Percentiles rank a stretch among this genome's conserved stretches.
Conservation (phyloP, 2,797 vertebrate species). For the Coluber constrictor region DNA sequence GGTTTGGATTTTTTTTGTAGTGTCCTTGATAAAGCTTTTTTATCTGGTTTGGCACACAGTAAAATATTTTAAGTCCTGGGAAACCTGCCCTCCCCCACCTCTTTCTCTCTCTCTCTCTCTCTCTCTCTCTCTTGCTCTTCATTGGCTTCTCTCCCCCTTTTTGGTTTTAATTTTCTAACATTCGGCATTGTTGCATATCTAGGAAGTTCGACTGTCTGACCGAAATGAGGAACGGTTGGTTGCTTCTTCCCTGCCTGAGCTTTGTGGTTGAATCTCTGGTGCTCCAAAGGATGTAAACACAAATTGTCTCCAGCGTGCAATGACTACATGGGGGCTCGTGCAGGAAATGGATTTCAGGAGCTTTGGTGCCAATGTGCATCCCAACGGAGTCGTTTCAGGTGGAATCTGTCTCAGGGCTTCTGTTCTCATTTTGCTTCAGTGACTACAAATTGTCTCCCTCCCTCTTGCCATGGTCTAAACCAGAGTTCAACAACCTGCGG, state of each 20-base stretch:
- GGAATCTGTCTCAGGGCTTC: not conserved
- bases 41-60: not conserved
- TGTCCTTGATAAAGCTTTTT: not conserved
- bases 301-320: not conserved
- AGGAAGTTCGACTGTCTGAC: not conserved
- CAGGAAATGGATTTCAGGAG: not conserved
- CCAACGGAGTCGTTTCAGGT: not conserved
- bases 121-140: not conserved
- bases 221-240: not conserved
- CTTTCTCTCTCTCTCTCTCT: not conserved
- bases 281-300: not conserved
- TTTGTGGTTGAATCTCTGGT: not conserved
- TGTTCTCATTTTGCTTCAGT: not conserved
- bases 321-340: not conserved
- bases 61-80: not conserved
- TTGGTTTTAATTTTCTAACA: not conserved
- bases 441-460: not conserved
- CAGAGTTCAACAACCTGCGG: too few species aligned
- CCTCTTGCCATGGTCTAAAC: too few species aligned
- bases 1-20: not conserved
- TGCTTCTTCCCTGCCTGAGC: not conserved
- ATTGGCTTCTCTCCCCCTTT: not conserved
- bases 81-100: not conserved
- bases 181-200: not conserved
- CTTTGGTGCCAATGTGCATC: not conserved